These are phyloP conservation scores for Sebastes matsubarae DNA, from an alignment of 2,797 vertebrate genomes.

Conservation along the genomic window DNA sequence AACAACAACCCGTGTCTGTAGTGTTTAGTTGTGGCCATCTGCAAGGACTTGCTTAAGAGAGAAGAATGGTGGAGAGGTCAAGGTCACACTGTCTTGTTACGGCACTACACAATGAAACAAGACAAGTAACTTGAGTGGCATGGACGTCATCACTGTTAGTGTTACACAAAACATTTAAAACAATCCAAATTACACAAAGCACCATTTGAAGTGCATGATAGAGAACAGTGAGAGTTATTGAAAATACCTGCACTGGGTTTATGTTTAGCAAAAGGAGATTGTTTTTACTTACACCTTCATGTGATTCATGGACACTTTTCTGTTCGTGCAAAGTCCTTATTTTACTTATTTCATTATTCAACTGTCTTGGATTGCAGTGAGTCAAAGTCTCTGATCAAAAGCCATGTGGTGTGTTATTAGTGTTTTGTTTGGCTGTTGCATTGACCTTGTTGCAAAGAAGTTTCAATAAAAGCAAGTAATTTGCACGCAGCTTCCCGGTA, in stretches of 20 bases:
- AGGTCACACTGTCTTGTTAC: background rate
- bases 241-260: background rate
- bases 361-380: background rate
- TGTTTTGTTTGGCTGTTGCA: background rate
- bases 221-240: background rate
- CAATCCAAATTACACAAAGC: background rate
- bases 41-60: background rate
- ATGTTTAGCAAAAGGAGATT: background rate
- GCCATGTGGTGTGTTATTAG: background rate
- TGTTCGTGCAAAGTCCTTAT: background rate
- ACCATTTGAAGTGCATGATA: background rate
- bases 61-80: background rate
- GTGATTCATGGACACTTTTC: background rate
- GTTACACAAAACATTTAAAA: background rate
- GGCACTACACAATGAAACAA: background rate
- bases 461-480: background rate
- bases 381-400: background rate
- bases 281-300: background rate
- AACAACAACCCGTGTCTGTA: background rate
- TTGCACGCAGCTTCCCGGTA: background rate
- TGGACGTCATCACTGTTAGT: background rate
- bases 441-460: background rate
- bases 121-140: background rate
- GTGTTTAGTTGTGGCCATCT: background rate
- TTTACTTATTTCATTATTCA: background rate